Evolutionary conservation across 2,113 vertebrate genomes (phyloP), one percentile per base, ranked within the genome.

Genomic region (Probosciger aterrimus): DNA sequence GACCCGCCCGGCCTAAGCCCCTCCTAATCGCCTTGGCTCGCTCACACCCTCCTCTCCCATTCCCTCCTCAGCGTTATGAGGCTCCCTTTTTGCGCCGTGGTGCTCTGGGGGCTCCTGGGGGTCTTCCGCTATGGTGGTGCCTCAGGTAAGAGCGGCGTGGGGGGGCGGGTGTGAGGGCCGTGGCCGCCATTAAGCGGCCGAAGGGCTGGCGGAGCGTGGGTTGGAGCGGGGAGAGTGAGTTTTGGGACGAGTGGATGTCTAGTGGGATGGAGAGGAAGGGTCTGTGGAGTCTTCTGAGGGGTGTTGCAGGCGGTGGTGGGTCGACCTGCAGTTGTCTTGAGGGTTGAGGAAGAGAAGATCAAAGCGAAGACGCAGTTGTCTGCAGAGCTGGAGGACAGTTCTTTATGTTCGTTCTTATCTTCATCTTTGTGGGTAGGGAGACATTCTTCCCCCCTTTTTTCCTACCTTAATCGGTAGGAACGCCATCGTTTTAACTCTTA

Each of bases 21-120:
- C n/a, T 50, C 44, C 62, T 59, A 5, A 3, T 5, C 14, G 1
- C 10, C 11, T 16, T 7, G 25, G 35, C 23, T 9, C 5, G 19
- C 11, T 11, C 9, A 10, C 39, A 6, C 33, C 10, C 2, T 5
- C 8, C 1, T 7, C 14, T 9, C 6, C 13, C 4, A 2, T 4
- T 43, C 27, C 2, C 3, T 65, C 1, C 3, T 9, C 41, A 33
- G 77, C 47, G 37, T 47, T 18, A 96, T 96, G 95, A 8, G 50
- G 30, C 3, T 83, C 1, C 6, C 0, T 0, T 1, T 1, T 7
- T 2, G 3, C 7, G 4, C 52, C 4, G 6, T 44, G 43, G 13
- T 91, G 68, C 16, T 95, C 3, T 22, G 71, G 50, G 57, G 71
- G 57, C 23, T 95, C 14, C 3, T 74, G 86, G 83, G 64, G 53